A percentile compares a stretch with the other conserved stretches of the same genome.
phyloP scores from a whole-genome alignment of 2,888 invertebrate species.

The Julus scanicus region DNA sequence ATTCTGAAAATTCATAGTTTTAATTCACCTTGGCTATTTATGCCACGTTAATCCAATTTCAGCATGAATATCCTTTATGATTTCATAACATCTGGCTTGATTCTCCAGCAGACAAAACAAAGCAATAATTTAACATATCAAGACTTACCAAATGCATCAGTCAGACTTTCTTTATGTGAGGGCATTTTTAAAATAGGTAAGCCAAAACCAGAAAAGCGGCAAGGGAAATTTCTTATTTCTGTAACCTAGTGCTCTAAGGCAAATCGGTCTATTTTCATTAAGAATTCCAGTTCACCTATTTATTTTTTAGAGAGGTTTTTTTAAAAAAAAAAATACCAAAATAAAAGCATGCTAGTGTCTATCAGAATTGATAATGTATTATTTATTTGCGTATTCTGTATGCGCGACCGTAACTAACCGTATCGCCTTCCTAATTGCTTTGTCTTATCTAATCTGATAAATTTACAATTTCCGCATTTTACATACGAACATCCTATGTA shows the following conservation, averaged over 20 bases:
- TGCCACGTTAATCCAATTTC: neutral
- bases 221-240: neutral
- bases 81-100: neutral
- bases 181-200: neutral
- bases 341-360: neutral
- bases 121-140: neutral
- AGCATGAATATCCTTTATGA: neutral
- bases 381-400: neutral
- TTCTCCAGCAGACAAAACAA: neutral
- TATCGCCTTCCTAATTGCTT: neutral
- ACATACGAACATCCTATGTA: neutral
- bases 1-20: neutral
- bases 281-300: slow-evolving; percentile 27
- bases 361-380: neutral
- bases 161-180: neutral
- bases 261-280: neutral
- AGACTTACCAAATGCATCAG: neutral
- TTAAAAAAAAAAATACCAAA: neutral
- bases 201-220: neutral
- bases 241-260: neutral
- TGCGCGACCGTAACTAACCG: neutral
- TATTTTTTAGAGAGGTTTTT: neutral
- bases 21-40: neutral
- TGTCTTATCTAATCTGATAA: neutral
- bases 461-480: neutral